Conservation (phyloP, 2,113 vertebrate genomes). For the Caranx ignobilis region DNA sequence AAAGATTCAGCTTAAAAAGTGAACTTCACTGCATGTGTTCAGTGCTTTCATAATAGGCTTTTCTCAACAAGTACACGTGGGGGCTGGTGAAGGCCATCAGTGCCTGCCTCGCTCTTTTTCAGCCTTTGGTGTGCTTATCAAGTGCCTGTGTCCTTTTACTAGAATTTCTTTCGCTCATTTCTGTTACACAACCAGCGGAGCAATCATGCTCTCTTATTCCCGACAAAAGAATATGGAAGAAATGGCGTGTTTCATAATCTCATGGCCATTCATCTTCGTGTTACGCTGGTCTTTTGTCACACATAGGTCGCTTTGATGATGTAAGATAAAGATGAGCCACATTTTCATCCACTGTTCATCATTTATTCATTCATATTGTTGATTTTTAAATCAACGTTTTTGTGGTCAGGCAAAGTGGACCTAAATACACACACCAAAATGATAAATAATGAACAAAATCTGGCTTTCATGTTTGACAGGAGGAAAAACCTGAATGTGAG, state of each 20-base stretch:
- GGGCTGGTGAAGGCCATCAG: conserved; percentile 60
- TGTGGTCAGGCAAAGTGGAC: neutral
- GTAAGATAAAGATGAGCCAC: neutral
- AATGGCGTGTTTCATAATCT: conserved; percentile 1
- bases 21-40: conserved; percentile 54
- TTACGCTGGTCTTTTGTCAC: neutral
- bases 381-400: neutral
- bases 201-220: neutral
- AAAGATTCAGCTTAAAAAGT: conserved; percentile 32
- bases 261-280: neutral
- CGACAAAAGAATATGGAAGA: conserved; percentile 18
- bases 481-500: too few relatives aligned
- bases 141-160: conserved; percentile 22
- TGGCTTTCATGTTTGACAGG: too few relatives aligned
- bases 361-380: neutral
- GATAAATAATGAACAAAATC: too few relatives aligned
- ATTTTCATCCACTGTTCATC: neutral
- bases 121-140: conserved; percentile 50
- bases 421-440: too few relatives aligned
- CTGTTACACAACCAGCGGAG: conserved; percentile 18
- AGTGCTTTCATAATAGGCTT: conserved; percentile 38
- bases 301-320: neutral
- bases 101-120: conserved; percentile 44
- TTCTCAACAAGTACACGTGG: conserved; percentile 31
- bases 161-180: conserved; percentile 39